These are phyloP conservation scores for Choloepus hoffmanni DNA, from an alignment of 2,113 vertebrate genomes.

Conservation along the genomic window DNA sequence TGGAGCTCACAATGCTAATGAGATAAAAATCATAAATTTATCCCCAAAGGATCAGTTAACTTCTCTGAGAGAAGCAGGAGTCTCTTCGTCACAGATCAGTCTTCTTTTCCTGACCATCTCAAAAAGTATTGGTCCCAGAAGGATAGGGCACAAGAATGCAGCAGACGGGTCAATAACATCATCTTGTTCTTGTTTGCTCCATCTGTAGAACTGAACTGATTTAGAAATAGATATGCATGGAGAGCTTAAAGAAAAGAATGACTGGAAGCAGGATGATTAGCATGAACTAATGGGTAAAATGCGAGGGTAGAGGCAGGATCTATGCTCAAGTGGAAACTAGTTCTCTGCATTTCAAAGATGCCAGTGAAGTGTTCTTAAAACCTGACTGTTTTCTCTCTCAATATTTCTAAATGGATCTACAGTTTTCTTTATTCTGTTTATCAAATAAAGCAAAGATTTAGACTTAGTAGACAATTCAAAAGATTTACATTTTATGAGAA, in stretches of 20 bases:
- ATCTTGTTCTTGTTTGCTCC: neutral
- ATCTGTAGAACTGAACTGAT: conserved; percentile 54
- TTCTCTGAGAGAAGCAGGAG: conserved; percentile 57
- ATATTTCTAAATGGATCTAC: neutral
- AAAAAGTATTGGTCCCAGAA: conserved; percentile 57
- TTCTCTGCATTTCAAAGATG: conserved; percentile 27
- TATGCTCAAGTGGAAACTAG: neutral
- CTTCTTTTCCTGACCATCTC: conserved; percentile 57
- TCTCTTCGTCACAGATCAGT: conserved; percentile 64
- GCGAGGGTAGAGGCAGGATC: neutral
- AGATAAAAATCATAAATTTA: conserved; percentile 68
- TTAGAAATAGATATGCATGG: conserved; percentile 22
- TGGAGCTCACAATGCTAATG: conserved; percentile 71
- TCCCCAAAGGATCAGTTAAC: conserved; percentile 67
- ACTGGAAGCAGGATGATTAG: conserved; percentile 31
- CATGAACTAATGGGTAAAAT: neutral
- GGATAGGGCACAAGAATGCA: conserved; percentile 25
- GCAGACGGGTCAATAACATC: conserved; percentile 56
- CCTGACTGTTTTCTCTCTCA: neutral
- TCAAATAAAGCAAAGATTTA: conserved; percentile 15
- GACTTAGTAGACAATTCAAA: neutral
- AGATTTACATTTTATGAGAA: neutral
- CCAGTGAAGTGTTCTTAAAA: neutral
- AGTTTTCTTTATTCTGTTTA: conserved; percentile 9
- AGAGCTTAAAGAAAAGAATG: conserved; percentile 38